Evolutionary conservation across 2,797 vertebrate species (phyloP).

Genomic region (Microchirus variegatus): DNA sequence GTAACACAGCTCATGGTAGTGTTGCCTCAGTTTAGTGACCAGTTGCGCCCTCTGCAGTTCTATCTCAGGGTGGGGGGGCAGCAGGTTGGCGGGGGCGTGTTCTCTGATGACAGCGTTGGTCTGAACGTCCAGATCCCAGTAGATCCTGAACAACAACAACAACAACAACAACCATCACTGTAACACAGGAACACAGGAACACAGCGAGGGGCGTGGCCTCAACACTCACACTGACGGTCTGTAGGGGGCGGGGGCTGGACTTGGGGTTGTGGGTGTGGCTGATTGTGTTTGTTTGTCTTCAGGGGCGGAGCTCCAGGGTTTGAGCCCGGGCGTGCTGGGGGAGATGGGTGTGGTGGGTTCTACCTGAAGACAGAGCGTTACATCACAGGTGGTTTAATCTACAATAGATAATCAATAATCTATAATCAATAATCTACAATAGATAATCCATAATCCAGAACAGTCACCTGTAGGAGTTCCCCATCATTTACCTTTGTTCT

Average conservation of each 20-base stretch:
- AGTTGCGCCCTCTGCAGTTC: constrained; percentile 95
- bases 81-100: constrained; percentile 81
- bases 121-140: constrained; percentile 97
- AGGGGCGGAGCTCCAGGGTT: constrained; percentile 86
- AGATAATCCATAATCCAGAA: no score
- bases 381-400: no score
- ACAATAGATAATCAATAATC: no score
- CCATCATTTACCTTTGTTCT: constrained; percentile 84
- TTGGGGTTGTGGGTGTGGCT: constrained; percentile 62
- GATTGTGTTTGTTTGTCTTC: constrained; percentile 89
- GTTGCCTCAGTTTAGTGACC: constrained; percentile 92
- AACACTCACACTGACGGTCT: constrained; percentile 91
- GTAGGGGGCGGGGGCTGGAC: constrained; percentile 81
- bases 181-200: background rate
- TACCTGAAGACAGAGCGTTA: constrained; percentile 48
- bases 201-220: background rate
- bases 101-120: constrained; percentile 95
- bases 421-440: no score
- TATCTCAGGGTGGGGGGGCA: constrained; percentile 94
- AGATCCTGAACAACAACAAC: constrained; percentile 80
- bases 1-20: constrained; percentile 96
- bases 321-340: constrained; percentile 87
- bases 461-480: no score
- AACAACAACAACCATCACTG: background rate
- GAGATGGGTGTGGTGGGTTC: constrained; percentile 88